Evolutionary conservation across 2,113 vertebrate species (phyloP), one percentile per base, ranked within the genome.

Genomic region (Hymenochirus boettgeri): DNA sequence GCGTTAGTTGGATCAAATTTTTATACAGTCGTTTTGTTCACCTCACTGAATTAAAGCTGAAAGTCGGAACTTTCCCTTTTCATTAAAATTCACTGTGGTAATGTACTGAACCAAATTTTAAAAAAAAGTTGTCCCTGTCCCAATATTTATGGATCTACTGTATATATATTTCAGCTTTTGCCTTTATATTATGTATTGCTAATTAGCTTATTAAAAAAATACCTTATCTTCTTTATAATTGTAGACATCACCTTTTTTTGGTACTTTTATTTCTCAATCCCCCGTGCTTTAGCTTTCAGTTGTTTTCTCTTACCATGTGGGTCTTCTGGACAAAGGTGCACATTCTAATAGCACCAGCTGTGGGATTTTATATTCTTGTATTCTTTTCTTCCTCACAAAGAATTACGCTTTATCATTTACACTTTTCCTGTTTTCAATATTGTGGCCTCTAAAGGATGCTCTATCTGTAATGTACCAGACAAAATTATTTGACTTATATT

Each of bases 211-310:
- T n/a, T n/a, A n/a, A n/a, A n/a, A n/a, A n/a, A n/a, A n/a, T n/a
- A n/a, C n/a, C n/a, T n/a, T n/a, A n/a, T n/a, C n/a, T n/a, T n/a
- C n/a, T n/a, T n/a, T n/a, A n/a, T n/a, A n/a, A 10, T 52, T 19
- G 62, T 81, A 97, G 89, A 97, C 94, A 18, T 89, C 82, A 1
- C 95, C 95, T 0, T 90, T 69, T 78, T 97, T 25, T 99, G 96
- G 96, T 99, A 99, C 71, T 96, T 98, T 72, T 98, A 94, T 76
- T 99, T 94, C 0, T 96, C 89, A 0, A 58, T 99, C 69, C 96
- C 95, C 10, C 90, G 96, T 0, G 92, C 89, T 61, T 80, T 99
- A 75, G 94, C 90, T 55, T 85, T 88, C 82, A 91, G 91, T 39
- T 54, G 93, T 67, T 3, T 91, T 26, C 91, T 96, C 10, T 72